A percentile compares a stretch with the other conserved stretches of the same genome.
These are phyloP conservation scores for Theonella swinhoei DNA, from an alignment of 37 sponge, comb jelly and placozoan genomes.

Conservation along the genomic window DNA sequence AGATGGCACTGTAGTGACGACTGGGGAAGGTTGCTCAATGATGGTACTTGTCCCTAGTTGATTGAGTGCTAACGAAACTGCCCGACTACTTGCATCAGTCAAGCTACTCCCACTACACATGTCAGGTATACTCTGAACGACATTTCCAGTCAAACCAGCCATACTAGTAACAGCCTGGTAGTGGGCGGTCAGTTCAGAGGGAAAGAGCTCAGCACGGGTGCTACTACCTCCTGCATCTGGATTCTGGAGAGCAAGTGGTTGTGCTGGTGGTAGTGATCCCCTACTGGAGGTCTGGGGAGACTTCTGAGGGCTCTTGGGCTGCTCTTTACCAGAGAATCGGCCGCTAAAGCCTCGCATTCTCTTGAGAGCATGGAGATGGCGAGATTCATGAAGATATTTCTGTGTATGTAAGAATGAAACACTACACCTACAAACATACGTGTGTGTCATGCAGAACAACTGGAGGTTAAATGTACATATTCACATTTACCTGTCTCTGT, in stretches of 20 bases:
- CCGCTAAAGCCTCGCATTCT: constrained; percentile 83
- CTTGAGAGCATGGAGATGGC: constrained; percentile 88
- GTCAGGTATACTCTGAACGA: not conserved
- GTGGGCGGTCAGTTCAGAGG: no score
- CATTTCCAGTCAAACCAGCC: not conserved
- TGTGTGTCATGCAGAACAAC: no score
- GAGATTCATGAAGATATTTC: constrained; percentile 96
- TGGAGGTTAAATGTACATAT: not conserved
- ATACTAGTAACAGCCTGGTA: not conserved
- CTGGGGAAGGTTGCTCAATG: not conserved
- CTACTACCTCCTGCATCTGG: not conserved
- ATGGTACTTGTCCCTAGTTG: no score
- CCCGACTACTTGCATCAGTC: not conserved
- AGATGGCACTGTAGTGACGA: not conserved
- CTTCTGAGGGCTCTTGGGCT: not conserved
- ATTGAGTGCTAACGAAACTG: not conserved
- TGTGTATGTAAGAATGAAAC: constrained; percentile 12
- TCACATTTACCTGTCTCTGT: constrained; percentile 85
- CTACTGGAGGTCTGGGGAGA: not conserved
- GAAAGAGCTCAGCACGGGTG: no score
- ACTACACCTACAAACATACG: not conserved
- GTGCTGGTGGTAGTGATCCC: not conserved
- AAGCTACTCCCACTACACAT: not conserved
- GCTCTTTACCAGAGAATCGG: constrained; percentile 59
- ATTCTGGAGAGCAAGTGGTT: not conserved